phyloP scores from a whole-genome alignment of 2,888 invertebrate species.

The Drosophila emarginata region DNA sequence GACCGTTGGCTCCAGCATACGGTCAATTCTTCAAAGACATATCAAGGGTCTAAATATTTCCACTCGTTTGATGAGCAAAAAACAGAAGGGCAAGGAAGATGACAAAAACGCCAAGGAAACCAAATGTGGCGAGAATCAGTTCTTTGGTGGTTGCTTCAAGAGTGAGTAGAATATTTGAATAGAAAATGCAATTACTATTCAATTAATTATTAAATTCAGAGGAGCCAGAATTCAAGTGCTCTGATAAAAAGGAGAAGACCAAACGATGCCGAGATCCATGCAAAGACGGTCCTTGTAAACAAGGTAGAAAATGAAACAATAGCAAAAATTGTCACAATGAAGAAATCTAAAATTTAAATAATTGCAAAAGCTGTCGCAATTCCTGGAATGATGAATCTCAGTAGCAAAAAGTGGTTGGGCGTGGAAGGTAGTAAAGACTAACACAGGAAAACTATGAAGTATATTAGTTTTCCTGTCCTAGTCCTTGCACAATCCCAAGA shows the following conservation, averaged over 20 bases:
- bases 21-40: not conserved
- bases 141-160: slow-evolving; percentile 40
- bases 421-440: not conserved
- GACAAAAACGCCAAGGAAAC: not conserved
- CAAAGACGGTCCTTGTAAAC: slow-evolving; percentile 34
- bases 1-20: not conserved
- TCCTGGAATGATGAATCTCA: not conserved
- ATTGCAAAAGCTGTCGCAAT: not conserved
- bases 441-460: not conserved
- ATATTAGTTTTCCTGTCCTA: slow-evolving; percentile 1
- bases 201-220: not conserved
- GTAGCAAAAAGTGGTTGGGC: not conserved
- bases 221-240: slow-evolving; percentile 5
- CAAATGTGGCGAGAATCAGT: slow-evolving; percentile 19
- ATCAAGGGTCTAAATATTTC: not conserved
- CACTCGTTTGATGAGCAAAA: slow-evolving; percentile 21
- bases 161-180: slow-evolving; percentile 13
- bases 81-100: not conserved
- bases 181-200: not conserved
- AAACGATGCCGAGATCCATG: slow-evolving; percentile 26
- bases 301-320: slow-evolving; percentile 5
- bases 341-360: not conserved
- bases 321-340: not conserved
- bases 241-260: not conserved
- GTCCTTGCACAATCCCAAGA: slow-evolving; percentile 16